phyloP scores from a whole-genome alignment of 2,113 vertebrate genomes.

The Seriola quinqueradiata region DNA sequence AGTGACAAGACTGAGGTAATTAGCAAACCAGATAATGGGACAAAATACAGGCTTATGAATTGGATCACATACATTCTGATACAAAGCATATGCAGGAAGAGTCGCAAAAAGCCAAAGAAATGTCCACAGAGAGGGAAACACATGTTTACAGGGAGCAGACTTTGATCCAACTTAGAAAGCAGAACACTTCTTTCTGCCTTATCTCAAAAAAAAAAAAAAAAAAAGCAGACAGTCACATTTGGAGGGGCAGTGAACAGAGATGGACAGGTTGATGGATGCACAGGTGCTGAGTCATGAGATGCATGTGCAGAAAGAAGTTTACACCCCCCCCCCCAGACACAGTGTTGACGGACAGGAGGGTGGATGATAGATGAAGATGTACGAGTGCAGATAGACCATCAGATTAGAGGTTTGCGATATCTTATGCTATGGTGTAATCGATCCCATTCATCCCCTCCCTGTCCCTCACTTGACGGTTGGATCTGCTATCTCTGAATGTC shows the following conservation, averaged over 20 bases:
- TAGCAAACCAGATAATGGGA: constrained; percentile 68
- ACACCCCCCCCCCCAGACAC: constrained; percentile 51
- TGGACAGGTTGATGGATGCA: constrained; percentile 76
- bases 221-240: constrained; percentile 47
- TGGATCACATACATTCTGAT: constrained; percentile 54
- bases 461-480: constrained; percentile 33
- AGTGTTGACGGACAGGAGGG: constrained; percentile 73
- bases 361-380: constrained; percentile 86
- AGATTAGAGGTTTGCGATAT: constrained; percentile 83
- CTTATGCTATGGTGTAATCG: constrained; percentile 82
- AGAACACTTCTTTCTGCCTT: constrained; percentile 8
- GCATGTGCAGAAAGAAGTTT: constrained; percentile 58
- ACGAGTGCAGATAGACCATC: constrained; percentile 82
- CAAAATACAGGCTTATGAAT: constrained; percentile 56
- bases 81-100: constrained; percentile 60
- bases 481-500: constrained; percentile 54
- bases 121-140: constrained; percentile 45
- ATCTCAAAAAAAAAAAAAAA: neutral
- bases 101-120: constrained; percentile 32
- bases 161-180: constrained; percentile 26
- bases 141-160: constrained; percentile 47
- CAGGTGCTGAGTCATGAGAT: constrained; percentile 68
- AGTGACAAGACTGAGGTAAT: constrained; percentile 70
- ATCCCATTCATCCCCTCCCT: constrained; percentile 72
- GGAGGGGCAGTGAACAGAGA: constrained; percentile 36